Evolutionary conservation across 2,888 invertebrate genomes (phyloP).

Genomic region (Melanargia galathea): DNA sequence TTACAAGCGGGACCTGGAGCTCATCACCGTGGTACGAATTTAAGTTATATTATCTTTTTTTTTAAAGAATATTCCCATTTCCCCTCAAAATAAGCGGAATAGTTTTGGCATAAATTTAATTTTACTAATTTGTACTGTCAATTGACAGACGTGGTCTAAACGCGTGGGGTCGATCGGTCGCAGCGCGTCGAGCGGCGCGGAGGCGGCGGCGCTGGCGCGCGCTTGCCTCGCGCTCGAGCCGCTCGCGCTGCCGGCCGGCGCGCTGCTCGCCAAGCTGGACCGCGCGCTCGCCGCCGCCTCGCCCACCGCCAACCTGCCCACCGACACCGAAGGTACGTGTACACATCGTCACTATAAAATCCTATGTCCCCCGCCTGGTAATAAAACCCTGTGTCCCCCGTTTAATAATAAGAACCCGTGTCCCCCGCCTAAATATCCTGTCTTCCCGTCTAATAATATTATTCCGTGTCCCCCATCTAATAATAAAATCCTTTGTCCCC

Average conservation of each 20-base stretch:
- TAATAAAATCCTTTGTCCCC: too few species aligned
- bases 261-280: constrained; percentile 85
- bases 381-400: too few species aligned
- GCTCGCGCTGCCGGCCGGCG: constrained; percentile 91
- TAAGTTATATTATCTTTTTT: constrained; percentile 15
- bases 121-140: too few species aligned
- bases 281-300: constrained; percentile 85
- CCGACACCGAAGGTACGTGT: constrained; percentile 4
- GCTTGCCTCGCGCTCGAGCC: constrained; percentile 87
- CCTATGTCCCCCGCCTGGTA: too few species aligned
- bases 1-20: constrained; percentile 96
- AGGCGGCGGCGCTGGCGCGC: constrained; percentile 70
- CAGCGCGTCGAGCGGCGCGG: constrained; percentile 51
- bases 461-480: too few species aligned
- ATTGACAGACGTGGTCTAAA: constrained; percentile 67
- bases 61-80: neutral
- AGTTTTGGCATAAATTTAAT: neutral
- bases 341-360: neutral
- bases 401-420: too few species aligned
- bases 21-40: constrained; percentile 90
- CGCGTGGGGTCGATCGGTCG: constrained; percentile 53
- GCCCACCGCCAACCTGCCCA: constrained; percentile 12
- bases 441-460: too few species aligned
- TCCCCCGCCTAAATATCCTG: too few species aligned
- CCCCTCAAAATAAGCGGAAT: neutral